Evolutionary conservation across 2,888 invertebrate genomes (phyloP).

Genomic region (Chaitophorus viminalis): DNA sequence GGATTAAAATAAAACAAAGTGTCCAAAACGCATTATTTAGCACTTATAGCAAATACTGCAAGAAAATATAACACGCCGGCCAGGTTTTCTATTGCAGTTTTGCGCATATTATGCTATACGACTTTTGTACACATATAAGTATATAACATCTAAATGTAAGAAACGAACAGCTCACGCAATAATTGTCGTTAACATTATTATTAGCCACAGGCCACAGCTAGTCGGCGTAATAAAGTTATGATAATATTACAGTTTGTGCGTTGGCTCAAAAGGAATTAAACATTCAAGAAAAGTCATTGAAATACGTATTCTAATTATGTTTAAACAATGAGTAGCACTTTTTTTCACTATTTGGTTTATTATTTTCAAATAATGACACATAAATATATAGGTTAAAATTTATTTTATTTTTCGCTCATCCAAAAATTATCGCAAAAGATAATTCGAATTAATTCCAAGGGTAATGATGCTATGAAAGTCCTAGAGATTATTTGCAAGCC

Average conservation of each 20-base stretch:
- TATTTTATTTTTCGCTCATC: no score
- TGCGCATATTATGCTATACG: background rate
- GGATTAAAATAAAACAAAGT: constrained; percentile 1
- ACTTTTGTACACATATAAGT: background rate
- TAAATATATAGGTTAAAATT: background rate
- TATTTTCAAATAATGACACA: background rate
- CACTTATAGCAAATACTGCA: background rate
- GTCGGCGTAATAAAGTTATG: background rate
- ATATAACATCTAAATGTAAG: no score
- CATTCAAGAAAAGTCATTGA: no score
- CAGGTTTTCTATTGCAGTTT: background rate
- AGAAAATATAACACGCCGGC: background rate
- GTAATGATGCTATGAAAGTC: background rate
- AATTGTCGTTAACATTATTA: background rate
- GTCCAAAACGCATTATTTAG: background rate
- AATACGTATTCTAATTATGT: background rate
- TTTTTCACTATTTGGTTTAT: constrained; percentile 8
- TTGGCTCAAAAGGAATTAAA: no score
- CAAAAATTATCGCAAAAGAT: background rate
- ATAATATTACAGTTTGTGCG: background rate
- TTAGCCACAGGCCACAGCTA: background rate
- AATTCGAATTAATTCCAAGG: constrained; percentile 20
- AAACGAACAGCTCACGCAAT: background rate
- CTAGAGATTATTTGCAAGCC: constrained; percentile 26
- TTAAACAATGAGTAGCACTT: no score